These are phyloP conservation scores for Electrophaes corylata DNA, from an alignment of 2,888 invertebrate genomes.

Conservation along the genomic window DNA sequence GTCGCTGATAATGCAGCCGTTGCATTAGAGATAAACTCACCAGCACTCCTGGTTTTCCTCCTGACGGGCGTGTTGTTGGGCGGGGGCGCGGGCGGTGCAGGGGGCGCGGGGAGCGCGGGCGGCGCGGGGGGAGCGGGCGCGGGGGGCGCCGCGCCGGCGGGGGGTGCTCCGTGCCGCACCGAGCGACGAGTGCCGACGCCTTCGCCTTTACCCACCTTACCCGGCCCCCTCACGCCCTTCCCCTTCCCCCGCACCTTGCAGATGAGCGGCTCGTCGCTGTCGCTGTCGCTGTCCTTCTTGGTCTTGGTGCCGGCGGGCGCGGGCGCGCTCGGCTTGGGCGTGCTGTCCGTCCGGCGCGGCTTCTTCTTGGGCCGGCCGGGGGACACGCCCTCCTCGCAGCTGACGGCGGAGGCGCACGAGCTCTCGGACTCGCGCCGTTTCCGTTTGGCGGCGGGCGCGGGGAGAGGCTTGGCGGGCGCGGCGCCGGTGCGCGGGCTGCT, in stretches of 20 bases:
- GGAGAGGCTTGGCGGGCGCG: constrained; percentile 66
- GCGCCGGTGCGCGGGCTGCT: constrained; percentile 54
- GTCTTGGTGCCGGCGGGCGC: constrained; percentile 66
- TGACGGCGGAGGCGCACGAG: constrained; percentile 86
- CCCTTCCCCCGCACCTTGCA: constrained; percentile 86
- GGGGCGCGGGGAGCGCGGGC: constrained; percentile 49
- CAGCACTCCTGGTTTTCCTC: constrained; percentile 89
- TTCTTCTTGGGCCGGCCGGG: constrained; percentile 71
- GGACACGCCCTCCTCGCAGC: constrained; percentile 82
- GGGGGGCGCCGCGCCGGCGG: constrained; percentile 45
- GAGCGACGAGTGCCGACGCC: constrained; percentile 84
- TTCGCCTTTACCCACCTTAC: constrained; percentile 57
- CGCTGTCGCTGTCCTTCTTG: constrained; percentile 89
- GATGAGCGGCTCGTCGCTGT: constrained; percentile 92
- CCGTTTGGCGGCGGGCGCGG: constrained; percentile 82
- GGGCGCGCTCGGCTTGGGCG: constrained; percentile 78
- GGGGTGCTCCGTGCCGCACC: constrained; percentile 71
- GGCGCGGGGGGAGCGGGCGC: constrained; percentile 45
- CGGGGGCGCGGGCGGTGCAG: constrained; percentile 60
- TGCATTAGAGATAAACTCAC: constrained; percentile 65
- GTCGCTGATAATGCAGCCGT: background rate
- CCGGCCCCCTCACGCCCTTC: constrained; percentile 47
- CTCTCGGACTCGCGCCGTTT: constrained; percentile 92
- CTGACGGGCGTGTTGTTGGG: constrained; percentile 60
- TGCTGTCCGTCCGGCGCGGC: constrained; percentile 57